Conservation (phyloP, 2,113 vertebrate genomes). For the Genyomyrus donnyi region DNA sequence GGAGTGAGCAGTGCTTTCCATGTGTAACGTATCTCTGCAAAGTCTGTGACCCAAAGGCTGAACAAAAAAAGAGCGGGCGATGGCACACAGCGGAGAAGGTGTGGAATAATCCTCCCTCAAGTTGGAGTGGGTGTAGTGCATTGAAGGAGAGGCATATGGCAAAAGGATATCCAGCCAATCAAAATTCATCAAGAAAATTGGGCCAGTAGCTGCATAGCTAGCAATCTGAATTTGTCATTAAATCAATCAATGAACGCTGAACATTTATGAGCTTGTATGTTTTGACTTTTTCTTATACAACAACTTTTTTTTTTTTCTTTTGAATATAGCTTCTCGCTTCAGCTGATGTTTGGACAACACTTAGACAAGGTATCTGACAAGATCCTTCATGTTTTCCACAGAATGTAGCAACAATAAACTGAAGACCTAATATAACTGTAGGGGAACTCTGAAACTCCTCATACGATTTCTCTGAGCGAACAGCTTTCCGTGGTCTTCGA, state of each 20-base stretch:
- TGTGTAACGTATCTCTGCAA: neutral
- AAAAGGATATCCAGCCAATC: neutral
- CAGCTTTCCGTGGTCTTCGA: slow-evolving; percentile 3
- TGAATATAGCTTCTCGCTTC: neutral
- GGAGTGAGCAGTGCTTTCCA: neutral
- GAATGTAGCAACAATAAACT: neutral
- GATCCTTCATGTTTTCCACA: neutral
- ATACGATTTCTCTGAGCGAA: neutral
- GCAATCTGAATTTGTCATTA: neutral
- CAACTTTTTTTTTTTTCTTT: neutral
- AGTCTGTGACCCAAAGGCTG: neutral
- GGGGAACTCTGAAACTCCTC: neutral
- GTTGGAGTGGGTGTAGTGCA: neutral
- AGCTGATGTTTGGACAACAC: neutral
- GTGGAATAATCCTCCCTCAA: neutral
- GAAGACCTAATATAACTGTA: neutral
- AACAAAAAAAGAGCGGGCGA: neutral
- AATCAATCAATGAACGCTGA: neutral
- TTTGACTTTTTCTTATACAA: neutral
- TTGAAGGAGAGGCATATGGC: neutral
- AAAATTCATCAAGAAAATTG: neutral
- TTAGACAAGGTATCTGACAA: neutral
- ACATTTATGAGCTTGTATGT: neutral
- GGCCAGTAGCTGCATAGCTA: neutral
- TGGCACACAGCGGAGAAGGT: neutral